Evolutionary conservation across 2,888 invertebrate genomes (phyloP).

Genomic region (Dasysyrphus tricinctus): DNA sequence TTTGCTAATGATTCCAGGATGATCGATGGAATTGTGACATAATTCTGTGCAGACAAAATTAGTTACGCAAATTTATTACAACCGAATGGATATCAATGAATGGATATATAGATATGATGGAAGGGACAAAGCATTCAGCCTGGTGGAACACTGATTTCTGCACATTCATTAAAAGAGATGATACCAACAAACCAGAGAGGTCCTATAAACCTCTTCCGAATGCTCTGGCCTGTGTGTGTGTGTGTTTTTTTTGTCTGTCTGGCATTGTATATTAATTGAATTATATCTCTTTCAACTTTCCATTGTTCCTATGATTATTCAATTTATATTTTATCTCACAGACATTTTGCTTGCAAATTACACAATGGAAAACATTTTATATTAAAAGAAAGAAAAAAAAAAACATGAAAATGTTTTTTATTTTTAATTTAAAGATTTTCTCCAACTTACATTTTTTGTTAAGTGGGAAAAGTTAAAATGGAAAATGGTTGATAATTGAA

Average conservation of each 20-base stretch:
- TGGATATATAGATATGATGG: not conserved
- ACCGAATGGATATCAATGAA: slow-evolving; percentile 67
- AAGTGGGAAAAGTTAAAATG: slow-evolving; percentile 67
- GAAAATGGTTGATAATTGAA: slow-evolving; percentile 71
- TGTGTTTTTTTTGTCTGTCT: slow-evolving; percentile 20
- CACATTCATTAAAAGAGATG: not conserved
- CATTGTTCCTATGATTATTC: slow-evolving; percentile 73
- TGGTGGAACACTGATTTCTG: slow-evolving; percentile 11
- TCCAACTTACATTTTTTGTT: slow-evolving; percentile 15
- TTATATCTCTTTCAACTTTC: slow-evolving; percentile 60
- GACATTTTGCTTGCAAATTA: slow-evolving; percentile 54
- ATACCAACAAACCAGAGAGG: slow-evolving; percentile 20
- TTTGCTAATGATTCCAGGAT: slow-evolving; percentile 66
- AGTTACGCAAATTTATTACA: slow-evolving; percentile 74
- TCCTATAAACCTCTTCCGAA: slow-evolving; percentile 27
- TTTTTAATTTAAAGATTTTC: slow-evolving; percentile 37
- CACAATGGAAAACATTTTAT: slow-evolving; percentile 58
- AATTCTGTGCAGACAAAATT: slow-evolving; percentile 55
- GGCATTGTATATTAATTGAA: slow-evolving; percentile 56
- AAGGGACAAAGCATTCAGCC: slow-evolving; percentile 39
- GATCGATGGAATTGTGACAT: slow-evolving; percentile 73
- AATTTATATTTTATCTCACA: slow-evolving; percentile 70
- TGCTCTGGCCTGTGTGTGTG: slow-evolving; percentile 27
- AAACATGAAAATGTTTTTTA: slow-evolving; percentile 2
- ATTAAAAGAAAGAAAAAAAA: slow-evolving; percentile 13